Evolutionary conservation across 2,888 invertebrate species (phyloP), one percentile per base, ranked within the genome.

Genomic region (Agrotis ipsilon): DNA sequence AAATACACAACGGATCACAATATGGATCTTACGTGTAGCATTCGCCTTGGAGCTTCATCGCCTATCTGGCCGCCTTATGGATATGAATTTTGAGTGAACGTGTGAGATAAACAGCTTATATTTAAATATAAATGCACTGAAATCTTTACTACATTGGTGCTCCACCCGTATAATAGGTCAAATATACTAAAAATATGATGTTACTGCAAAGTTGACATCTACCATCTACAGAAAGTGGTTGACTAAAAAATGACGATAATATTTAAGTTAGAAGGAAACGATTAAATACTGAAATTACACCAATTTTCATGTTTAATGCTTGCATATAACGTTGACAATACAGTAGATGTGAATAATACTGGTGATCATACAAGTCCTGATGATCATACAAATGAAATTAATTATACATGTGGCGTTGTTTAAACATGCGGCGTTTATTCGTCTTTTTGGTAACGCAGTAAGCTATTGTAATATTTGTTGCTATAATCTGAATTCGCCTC

Each of bases 21-120:
- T 39, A 39, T 39, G 32, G 32, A 39, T 39, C 11, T 39, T 39
- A 39, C 9, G 39, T 39, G 9, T 39, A 39, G 39, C 39, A 39
- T 39, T 39, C 39, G 39, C 39, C 11, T 27, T 27, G 5, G 39
- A 39, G 39, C 39, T 11, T 39, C 39, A 39, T 27, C 14, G 46
- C 71, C 54, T 27, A 21, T 67, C 54, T 49, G 55, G 68, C 48
- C n/a, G 55, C 3, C 13, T 18, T 68, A 43, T 7, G 27, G 16
- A 46, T 54, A 66, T 19, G 45, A 49, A 39, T 49, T 72, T 68
- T 21, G 13, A 27, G 67, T 7, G 6, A 55, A 55, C 18, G 14
- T 57, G 48, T 55, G 3, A 39, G 19, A 52, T 11, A 14, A 21
- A 66, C 27, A 32, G 14, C n/a, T n/a, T 14, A 18, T 19, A 64